Base-by-base conservation (phyloP, 2,113 vertebrate species). In the Plotosus lineatus region DNA sequence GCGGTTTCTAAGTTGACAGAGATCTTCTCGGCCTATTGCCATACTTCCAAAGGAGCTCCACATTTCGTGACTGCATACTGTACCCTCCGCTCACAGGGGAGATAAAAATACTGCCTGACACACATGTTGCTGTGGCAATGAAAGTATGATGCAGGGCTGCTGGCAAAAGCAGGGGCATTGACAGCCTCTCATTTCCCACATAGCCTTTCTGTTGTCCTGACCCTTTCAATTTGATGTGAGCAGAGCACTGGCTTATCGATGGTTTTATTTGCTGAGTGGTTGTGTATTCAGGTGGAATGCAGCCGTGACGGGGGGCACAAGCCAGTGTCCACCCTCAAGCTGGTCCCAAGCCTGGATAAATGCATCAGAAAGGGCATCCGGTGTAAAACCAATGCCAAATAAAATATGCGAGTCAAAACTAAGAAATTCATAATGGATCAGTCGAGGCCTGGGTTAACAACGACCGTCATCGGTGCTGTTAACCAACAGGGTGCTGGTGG, bases 71-170 rank as follows among this genome's bases (percentile, higher is more conserved):
- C 11, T n/a, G 9, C 66, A 19, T 71, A 74, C 66, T 73, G 83
- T 65, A 78, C 7, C 1, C 66, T 12, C 33, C 17, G 8, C 66
- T 36, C 42, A 31, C 66, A 75, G 83, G 55, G 26, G 17, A 55
- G 73, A 88, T 86, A 83, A 77, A 83, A 86, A 85, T 77, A 80
- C 46, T 71, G 77, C 58, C 79, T 85, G 73, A 68, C 14, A 48
- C 80, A 38, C 46, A 79, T 33, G 76, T 81, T 83, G 81, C 85
- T 82, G 83, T 87, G 84, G 84, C 75, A 75, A 86, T 87, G 75
- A 77, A 73, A 55, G 69, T 82, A 31, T 58, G 76, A 79, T 79
- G 58, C 55, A 65, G 33, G 71, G 58, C 58, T 38, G 15, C 80
- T 74, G 75, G 48, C 31, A 46, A 83, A 80, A 79, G 71, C 83